These are phyloP conservation scores for Bombus sibiricus DNA, from an alignment of 1,140 invertebrate species.

Conservation along the genomic window DNA sequence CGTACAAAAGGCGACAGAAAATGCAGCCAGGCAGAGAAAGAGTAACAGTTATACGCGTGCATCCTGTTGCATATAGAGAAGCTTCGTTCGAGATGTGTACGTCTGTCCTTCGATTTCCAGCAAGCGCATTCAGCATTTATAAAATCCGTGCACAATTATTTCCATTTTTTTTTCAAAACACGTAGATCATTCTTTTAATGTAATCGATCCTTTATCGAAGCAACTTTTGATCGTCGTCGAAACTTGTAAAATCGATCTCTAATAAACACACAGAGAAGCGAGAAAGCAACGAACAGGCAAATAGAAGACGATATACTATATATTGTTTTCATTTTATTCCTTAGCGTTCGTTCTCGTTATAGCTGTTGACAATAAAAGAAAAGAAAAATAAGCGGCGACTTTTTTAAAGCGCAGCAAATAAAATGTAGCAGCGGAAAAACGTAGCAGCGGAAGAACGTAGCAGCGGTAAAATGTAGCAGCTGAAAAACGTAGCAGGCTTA, in stretches of 20 bases:
- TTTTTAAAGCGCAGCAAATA: neutral
- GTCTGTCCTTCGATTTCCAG: neutral
- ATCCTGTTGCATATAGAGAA: conserved; percentile 21
- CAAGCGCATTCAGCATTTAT: conserved; percentile 11
- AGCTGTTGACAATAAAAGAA: neutral
- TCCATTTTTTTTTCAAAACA: neutral
- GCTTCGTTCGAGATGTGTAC: conserved; percentile 1
- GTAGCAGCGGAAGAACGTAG: neutral
- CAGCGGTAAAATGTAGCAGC: neutral
- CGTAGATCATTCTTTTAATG: neutral
- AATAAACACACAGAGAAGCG: neutral
- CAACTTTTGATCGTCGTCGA: too few species aligned
- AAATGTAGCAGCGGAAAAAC: neutral
- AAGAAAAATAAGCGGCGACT: neutral
- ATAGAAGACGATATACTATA: neutral
- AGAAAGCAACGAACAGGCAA: neutral
- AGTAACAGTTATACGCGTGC: neutral
- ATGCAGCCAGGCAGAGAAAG: conserved; percentile 18
- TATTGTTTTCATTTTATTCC: neutral
- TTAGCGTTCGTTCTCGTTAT: conserved; percentile 26
- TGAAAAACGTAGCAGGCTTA: neutral
- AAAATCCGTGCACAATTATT: neutral
- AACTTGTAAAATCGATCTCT: neutral
- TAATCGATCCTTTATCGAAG: neutral
- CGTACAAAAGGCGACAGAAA: conserved; percentile 12